Evolutionary conservation across 2,888 invertebrate species (phyloP).

Genomic region (Ferrisia virgata): DNA sequence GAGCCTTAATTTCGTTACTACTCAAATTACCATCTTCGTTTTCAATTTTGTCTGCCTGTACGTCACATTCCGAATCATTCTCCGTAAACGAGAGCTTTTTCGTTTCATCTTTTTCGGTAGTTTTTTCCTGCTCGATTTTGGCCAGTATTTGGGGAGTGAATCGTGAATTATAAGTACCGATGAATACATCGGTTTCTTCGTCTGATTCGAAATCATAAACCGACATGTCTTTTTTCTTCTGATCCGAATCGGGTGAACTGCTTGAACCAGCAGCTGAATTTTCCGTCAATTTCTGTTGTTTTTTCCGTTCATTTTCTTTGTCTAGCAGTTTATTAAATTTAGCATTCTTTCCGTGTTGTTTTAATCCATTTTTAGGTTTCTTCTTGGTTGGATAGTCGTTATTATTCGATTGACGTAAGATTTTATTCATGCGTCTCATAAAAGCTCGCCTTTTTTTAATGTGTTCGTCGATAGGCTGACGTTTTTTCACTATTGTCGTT

Average conservation of each 20-base stretch:
- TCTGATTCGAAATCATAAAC: slow-evolving; percentile 42
- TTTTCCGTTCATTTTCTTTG: background rate
- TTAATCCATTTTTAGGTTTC: background rate
- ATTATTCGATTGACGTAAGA: slow-evolving; percentile 27
- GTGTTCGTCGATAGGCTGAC: slow-evolving; percentile 34
- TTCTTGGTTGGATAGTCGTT: background rate
- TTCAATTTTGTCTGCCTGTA: background rate
- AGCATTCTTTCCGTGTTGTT: background rate
- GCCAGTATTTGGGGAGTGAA: slow-evolving; percentile 31
- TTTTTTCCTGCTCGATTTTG: slow-evolving; percentile 26
- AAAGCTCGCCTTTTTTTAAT: slow-evolving; percentile 31
- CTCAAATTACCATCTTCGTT: background rate
- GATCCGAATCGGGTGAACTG: background rate
- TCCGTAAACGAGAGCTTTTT: background rate
- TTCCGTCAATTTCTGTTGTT: background rate
- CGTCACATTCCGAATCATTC: background rate
- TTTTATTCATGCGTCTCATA: slow-evolving; percentile 30
- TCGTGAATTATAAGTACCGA: slow-evolving; percentile 32
- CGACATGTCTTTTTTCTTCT: slow-evolving; percentile 33
- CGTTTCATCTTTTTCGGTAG: background rate
- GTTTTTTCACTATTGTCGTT: background rate
- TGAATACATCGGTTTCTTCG: slow-evolving; percentile 43
- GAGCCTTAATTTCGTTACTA: background rate
- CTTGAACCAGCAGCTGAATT: background rate
- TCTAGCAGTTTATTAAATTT: slow-evolving; percentile 19